Evolutionary conservation across 2,888 invertebrate genomes (phyloP).

Genomic region (Metalampra italica): DNA sequence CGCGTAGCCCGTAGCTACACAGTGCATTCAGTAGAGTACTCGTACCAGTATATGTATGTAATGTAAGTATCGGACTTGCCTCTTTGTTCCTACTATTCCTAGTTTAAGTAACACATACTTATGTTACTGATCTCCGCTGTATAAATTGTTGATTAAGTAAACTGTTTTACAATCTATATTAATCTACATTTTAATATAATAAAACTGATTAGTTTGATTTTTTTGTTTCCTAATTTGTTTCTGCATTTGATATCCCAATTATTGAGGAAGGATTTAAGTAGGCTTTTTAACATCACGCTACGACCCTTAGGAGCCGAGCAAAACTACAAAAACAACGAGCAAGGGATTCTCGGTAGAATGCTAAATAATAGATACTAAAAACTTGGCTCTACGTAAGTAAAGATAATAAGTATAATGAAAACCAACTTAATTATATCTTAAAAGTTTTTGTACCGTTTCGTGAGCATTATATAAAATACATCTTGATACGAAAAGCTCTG

Average conservation of each 20-base stretch:
- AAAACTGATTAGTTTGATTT: too few relatives aligned
- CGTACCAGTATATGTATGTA: too few relatives aligned
- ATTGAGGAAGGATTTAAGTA: too few relatives aligned
- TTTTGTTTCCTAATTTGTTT: too few relatives aligned
- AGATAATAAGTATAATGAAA: conserved; percentile 33
- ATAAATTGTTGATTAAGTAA: background rate
- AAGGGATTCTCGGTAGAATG: conserved; percentile 49
- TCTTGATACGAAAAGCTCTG: too few relatives aligned
- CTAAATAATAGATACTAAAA: conserved; percentile 45
- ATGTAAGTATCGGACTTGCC: conserved; percentile 14
- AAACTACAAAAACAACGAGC: conserved; percentile 31
- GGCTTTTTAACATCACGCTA: too few relatives aligned
- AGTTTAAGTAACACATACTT: too few relatives aligned
- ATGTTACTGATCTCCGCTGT: too few relatives aligned
- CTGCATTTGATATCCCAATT: too few relatives aligned
- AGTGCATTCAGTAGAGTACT: conserved; percentile 36
- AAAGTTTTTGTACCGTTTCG: conserved; percentile 21
- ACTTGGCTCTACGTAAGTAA: conserved; percentile 25
- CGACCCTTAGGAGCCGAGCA: too few relatives aligned
- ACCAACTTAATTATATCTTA: conserved; percentile 24
- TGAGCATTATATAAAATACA: conserved; percentile 4
- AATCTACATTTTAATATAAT: background rate
- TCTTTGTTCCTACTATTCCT: conserved; percentile 6
- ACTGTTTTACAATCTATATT: background rate
- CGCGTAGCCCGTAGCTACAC: conserved; percentile 72